phyloP scores from a whole-genome alignment of 2,888 invertebrate species.

The Synergus umbraculus region DNA sequence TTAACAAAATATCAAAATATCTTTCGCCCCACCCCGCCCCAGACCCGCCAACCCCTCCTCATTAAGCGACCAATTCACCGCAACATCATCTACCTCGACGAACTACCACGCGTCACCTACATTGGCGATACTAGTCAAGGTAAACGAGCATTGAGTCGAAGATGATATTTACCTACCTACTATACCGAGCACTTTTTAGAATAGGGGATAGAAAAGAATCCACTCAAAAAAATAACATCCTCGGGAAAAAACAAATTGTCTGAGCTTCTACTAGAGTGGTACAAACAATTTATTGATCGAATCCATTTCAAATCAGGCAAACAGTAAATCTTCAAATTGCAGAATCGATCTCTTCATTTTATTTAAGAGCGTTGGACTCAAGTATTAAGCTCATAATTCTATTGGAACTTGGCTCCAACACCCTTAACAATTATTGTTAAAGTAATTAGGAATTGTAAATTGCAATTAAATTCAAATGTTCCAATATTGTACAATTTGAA shows the following conservation, averaged over 20 bases:
- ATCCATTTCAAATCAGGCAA: no score
- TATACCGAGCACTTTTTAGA: constrained; percentile 31
- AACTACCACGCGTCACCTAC: constrained; percentile 61
- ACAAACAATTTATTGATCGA: no score
- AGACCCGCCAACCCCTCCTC: constrained; percentile 63
- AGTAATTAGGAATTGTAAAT: no score
- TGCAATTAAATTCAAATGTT: no score
- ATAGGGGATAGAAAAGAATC: not conserved
- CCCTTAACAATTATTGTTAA: no score
- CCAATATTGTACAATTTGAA: no score
- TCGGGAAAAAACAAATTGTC: not conserved
- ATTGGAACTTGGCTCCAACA: no score
- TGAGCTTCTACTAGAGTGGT: no score
- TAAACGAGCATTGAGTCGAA: constrained; percentile 56
- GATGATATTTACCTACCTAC: constrained; percentile 46
- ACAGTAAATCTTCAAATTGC: no score
- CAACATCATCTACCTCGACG: constrained; percentile 69
- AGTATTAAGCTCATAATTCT: no score
- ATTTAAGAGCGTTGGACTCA: no score
- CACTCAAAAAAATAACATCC: constrained; percentile 29
- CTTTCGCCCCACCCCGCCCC: constrained; percentile 52
- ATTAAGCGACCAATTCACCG: constrained; percentile 65
- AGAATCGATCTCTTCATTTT: no score
- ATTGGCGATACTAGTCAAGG: constrained; percentile 70
- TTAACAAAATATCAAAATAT: constrained; percentile 19